Percentiles rank a stretch among this genome's conserved stretches.
Evolutionary conservation across 2,113 vertebrate genomes (phyloP).

Genomic region (Apistogramma diplotaenia): DNA sequence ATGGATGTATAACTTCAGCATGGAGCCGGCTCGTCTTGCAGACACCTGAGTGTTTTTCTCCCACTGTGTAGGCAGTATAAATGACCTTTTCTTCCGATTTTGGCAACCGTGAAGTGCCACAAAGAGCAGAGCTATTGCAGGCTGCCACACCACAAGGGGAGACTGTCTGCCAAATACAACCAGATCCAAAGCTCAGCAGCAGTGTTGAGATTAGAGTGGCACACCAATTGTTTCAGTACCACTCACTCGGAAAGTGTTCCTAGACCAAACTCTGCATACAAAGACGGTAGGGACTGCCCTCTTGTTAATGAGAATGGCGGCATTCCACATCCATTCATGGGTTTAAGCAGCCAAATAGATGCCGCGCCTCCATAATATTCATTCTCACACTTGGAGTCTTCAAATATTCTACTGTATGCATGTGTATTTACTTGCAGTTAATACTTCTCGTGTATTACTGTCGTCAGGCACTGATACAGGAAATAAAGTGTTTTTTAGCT

Average conservation of each 20-base stretch:
- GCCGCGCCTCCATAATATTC: neutral
- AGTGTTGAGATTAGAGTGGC: constrained; percentile 56
- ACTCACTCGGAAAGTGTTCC: constrained; percentile 53
- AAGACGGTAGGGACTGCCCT: constrained; percentile 16
- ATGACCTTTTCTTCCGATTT: constrained; percentile 61
- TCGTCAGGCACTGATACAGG: neutral
- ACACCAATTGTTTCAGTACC: constrained; percentile 53
- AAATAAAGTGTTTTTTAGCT: constrained; percentile 48
- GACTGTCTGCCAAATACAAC: constrained; percentile 44
- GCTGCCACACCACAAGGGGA: constrained; percentile 45
- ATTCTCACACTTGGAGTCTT: neutral
- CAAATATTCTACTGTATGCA: neutral
- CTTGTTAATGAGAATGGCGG: constrained; percentile 46
- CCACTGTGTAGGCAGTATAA: constrained; percentile 49
- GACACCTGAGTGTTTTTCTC: constrained; percentile 48
- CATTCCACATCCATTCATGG: constrained; percentile 34
- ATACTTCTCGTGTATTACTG: neutral
- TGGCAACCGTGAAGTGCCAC: constrained; percentile 58
- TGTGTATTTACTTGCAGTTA: neutral
- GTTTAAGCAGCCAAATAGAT: constrained; percentile 1
- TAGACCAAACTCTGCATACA: constrained; percentile 48
- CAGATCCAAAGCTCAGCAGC: constrained; percentile 57
- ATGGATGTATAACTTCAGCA: constrained; percentile 20
- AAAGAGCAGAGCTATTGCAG: constrained; percentile 51
- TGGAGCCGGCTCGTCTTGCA: constrained; percentile 31